Conservation (phyloP, 2,888 invertebrate species). For the Drepana falcataria region DNA sequence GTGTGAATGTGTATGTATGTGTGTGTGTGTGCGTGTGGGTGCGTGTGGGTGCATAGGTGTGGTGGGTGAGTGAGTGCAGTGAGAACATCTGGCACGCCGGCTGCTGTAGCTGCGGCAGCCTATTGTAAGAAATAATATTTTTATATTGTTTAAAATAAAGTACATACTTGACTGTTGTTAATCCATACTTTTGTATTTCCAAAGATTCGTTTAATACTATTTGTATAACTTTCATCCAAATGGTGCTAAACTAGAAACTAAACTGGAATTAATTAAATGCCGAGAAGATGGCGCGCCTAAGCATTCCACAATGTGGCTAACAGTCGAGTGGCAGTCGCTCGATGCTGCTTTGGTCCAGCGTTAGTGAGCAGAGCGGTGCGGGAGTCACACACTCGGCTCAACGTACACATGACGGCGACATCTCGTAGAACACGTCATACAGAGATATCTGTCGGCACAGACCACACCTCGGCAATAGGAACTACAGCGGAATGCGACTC, state of each 20-base stretch:
- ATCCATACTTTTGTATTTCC: conserved; percentile 60
- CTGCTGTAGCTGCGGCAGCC: conserved; percentile 53
- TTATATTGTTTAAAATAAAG: conserved; percentile 74
- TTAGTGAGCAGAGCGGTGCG: no score
- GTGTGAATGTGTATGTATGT: conserved; percentile 16
- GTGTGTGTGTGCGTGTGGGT: conserved; percentile 17
- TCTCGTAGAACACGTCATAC: no score
- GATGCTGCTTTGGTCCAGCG: conserved; percentile 3
- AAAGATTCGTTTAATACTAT: conserved; percentile 43
- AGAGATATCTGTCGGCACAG: no score
- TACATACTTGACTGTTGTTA: conserved; percentile 64
- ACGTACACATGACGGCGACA: no score
- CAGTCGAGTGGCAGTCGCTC: conserved; percentile 3
- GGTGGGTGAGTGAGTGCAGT: conserved; percentile 7
- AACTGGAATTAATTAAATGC: conserved; percentile 14
- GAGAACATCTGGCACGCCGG: conserved; percentile 11
- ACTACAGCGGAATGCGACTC: no score
- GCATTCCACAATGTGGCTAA: conserved; percentile 24
- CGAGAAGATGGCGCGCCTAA: conserved; percentile 3
- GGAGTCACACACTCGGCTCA: no score
- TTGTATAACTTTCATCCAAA: conserved; percentile 54
- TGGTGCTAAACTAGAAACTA: conserved; percentile 63
- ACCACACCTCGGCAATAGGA: no score
- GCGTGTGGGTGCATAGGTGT: conserved; percentile 13
- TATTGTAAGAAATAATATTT: conserved; percentile 71